Conservation (phyloP, 2,888 invertebrate species). For the Hypsopygia costalis region DNA sequence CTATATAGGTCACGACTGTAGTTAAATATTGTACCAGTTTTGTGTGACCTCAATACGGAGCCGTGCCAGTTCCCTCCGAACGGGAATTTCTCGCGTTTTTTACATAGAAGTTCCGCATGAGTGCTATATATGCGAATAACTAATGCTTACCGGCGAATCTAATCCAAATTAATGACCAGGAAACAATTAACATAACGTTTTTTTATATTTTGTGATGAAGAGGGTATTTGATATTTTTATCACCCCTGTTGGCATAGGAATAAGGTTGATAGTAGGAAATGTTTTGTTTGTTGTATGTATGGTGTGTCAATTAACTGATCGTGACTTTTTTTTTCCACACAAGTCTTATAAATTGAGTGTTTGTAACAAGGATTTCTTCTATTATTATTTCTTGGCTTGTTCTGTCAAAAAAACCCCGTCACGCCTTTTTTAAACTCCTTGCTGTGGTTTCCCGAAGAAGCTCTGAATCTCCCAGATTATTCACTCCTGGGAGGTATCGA, state of each 20-base stretch:
- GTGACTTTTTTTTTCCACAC: no score
- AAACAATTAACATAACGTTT: background rate
- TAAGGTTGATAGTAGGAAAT: constrained; percentile 4
- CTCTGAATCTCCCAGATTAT: no score
- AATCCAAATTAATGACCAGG: constrained; percentile 1
- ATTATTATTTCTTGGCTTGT: no score
- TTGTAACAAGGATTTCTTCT: no score
- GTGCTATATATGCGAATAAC: background rate
- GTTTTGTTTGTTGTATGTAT: background rate
- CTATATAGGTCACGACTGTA: constrained; percentile 50
- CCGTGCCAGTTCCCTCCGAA: constrained; percentile 8
- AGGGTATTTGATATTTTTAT: background rate
- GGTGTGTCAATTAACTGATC: background rate
- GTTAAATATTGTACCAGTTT: constrained; percentile 25
- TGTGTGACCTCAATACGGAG: constrained; percentile 60
- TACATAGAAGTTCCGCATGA: background rate
- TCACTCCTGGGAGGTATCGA: no score
- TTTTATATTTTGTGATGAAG: background rate
- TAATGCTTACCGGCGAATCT: background rate
- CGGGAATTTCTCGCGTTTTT: constrained; percentile 4
- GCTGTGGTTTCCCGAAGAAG: no score
- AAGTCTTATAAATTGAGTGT: no score
- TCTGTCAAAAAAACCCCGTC: no score
- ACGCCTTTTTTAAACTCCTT: no score
- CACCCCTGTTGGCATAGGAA: background rate